Base-by-base conservation (phyloP, 2,113 vertebrate species). In the Prinia subflava region DNA sequence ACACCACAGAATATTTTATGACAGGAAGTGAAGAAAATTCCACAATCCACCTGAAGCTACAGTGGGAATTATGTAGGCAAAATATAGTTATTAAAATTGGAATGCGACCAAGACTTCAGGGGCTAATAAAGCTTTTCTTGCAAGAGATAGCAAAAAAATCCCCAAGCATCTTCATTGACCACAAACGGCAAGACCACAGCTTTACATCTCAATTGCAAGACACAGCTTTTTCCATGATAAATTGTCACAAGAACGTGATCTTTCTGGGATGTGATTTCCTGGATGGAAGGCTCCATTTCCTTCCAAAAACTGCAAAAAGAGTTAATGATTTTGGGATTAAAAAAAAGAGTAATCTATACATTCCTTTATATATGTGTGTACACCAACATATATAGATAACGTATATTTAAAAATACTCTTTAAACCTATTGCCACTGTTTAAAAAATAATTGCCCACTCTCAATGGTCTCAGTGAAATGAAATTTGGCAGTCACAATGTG, bases 41-140 rank as follows among this genome's bases (percentile, higher is more conserved):
- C 94, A 79, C 87, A 94, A 77, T 94, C 80, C 87, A 96, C 93
- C 85, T 97, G 93, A 96, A 95, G 76, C 80, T 96, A 95, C 83
- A 94, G 76, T 78, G 41, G 88, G 93, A 95, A 93, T 90, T 86
- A 84, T 60, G n/a, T 28, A 92, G 93, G 90, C 85, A 95, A 95
- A 94, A 92, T 84, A 87, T 49, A 94, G 94, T 96, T 95, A 96
- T 95, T 93, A 96, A 95, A 94, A 90, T 5, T 95, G 93, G 93
- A 94, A 93, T 76, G 69, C 46, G 76, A 94, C 94, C 90, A 95
- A 92, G 83, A 93, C 94, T 95, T 92, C 89, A 89, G 85, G 88
- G 93, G 76, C 94, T 95, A 97, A 96, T 96, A 97, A 96, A 49
- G 82, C 56, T 90, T 83, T 83, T 87, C 73, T 96, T 97, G 67